phyloP scores from a whole-genome alignment of 2,113 vertebrate genomes.

The Rhinolophus ferrumequinum region DNA sequence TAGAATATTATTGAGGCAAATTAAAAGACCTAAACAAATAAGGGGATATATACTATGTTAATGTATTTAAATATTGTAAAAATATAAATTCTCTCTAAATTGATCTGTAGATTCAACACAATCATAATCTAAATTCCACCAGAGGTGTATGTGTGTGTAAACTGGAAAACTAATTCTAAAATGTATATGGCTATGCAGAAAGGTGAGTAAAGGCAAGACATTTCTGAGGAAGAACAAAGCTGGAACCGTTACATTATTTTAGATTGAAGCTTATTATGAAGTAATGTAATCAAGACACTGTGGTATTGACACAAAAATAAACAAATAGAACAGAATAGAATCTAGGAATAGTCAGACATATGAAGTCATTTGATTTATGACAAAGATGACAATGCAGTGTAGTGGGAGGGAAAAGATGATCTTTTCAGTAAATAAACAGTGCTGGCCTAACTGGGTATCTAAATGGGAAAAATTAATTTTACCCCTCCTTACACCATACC shows the following conservation, averaged over 20 bases:
- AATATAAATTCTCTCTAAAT: not conserved
- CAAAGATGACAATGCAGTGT: not conserved
- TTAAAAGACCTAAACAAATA: not conserved
- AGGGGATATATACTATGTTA: not conserved
- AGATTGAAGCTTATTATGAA: not conserved
- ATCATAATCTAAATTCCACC: not conserved
- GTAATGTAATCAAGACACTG: not conserved
- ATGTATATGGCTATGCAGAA: not conserved
- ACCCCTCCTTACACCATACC: not conserved
- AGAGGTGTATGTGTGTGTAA: not conserved
- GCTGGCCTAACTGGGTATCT: not conserved
- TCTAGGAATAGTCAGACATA: not conserved
- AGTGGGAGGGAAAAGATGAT: not conserved
- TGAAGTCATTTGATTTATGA: not conserved
- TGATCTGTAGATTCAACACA: not conserved
- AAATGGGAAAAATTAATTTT: conserved; percentile 37
- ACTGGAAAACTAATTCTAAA: not conserved
- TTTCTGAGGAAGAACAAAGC: not conserved
- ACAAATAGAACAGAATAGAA: not conserved
- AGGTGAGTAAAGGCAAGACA: not conserved
- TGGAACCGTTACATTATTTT: not conserved
- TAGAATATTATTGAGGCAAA: not conserved
- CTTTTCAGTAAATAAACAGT: not conserved
- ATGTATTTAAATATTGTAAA: not conserved
- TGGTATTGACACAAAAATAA: not conserved